Conservation (phyloP, 2,113 vertebrate genomes). For the Probosciger aterrimus region DNA sequence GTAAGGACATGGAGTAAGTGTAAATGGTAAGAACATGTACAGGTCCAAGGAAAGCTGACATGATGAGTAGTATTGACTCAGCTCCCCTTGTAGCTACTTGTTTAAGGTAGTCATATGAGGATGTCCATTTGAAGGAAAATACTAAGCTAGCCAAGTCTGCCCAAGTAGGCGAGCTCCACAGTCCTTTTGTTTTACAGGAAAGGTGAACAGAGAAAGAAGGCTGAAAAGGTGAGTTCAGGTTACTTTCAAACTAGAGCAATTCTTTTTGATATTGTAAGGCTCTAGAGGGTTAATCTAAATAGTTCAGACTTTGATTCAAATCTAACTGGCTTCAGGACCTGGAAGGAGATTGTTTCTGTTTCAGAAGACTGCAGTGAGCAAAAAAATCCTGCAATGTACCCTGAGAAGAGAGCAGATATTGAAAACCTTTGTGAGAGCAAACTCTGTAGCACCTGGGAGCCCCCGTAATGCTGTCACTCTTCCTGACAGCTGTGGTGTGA, state of each 20-base stretch:
- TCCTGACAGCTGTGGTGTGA: background rate
- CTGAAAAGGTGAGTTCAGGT: background rate
- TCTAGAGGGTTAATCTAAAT: background rate
- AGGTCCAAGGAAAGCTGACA: background rate
- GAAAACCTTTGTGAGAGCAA: background rate
- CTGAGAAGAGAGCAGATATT: background rate
- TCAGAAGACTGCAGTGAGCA: background rate
- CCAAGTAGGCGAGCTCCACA: background rate
- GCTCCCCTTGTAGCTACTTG: background rate
- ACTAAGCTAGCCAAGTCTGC: background rate
- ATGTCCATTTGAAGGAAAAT: background rate
- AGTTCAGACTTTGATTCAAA: background rate
- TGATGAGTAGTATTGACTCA: background rate
- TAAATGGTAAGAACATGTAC: background rate
- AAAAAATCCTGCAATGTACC: background rate
- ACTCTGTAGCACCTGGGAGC: background rate
- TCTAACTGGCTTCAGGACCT: background rate
- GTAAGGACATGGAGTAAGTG: background rate
- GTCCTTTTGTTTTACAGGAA: background rate
- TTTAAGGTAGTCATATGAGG: background rate
- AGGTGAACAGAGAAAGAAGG: background rate
- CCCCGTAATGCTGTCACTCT: background rate
- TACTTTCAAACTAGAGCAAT: background rate
- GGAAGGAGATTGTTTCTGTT: background rate
- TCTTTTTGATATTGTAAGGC: background rate